Base-by-base conservation (phyloP, 2,888 invertebrate species). In the Amphimallon solstitiale region DNA sequence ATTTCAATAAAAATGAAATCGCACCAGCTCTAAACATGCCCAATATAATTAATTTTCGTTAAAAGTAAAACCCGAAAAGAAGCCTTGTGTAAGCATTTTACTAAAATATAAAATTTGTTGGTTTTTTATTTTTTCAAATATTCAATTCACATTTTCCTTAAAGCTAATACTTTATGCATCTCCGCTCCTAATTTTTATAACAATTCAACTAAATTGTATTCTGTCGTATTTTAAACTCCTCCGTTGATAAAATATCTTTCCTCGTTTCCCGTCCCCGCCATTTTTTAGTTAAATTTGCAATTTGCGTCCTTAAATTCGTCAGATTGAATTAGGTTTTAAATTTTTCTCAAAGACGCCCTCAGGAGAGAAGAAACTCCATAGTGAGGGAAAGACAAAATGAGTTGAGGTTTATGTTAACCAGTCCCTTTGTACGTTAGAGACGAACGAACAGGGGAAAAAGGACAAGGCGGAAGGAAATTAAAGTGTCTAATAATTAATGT, bases 401-500 rank as follows among this genome's bases (percentile, higher is more conserved):
- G 9, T 12, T 54, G 52, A 54, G 38, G 21, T 54, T 54, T 54
- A 54, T 38, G 52, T 54, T 38, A 54, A 54, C 21, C 21, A 38
- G 17, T 54, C 52, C 21, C 38, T 38, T 38, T 54, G 17, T 54
- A n/a, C 19, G 19, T n/a, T 38, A 10, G n/a, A 17, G 21, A n/a
- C n/a, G 21, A 54, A 12, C 5, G 38, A 54, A 38, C 19, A 38
- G 38, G 19, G 52, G 17, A 17, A 38, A 37, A 54, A 29, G n/a
- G 38, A 17, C 52, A 38, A 38, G 37, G n/a, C 29, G 17, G 17
- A 52, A 17, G 15, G 37, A 17, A 37, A 52, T 52, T 37, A 54
- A 54, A 54, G 52, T 54, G n/a, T 1, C 37, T 54, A 54, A 37
- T 54, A 54, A 37, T 12, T 54, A 54, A 54, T 54, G 52, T 12